Conservation (phyloP, 2,797 vertebrate genomes). For the Bradypodion pumilum region DNA sequence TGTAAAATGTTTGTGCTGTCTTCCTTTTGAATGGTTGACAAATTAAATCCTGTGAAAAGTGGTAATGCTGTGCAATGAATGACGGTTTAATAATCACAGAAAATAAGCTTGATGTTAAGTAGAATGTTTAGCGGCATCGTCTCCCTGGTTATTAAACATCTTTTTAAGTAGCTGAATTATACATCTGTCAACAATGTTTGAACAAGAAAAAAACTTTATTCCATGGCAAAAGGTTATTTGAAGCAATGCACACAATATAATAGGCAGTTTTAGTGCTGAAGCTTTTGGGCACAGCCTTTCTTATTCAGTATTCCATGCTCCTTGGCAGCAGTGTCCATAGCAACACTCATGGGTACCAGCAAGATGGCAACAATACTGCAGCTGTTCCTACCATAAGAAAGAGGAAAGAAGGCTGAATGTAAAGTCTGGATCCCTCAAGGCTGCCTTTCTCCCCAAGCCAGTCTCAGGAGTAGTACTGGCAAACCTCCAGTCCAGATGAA, state of each 20-base stretch:
- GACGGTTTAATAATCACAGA: background rate
- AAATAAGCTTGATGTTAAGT: background rate
- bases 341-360: slow-evolving; percentile 42
- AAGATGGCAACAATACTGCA: slow-evolving; percentile 2
- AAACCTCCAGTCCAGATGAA: slow-evolving; percentile 13
- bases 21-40: background rate
- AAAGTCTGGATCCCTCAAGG: background rate
- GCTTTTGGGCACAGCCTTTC: slow-evolving; percentile 22
- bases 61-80: background rate
- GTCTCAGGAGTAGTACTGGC: background rate
- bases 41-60: fast-evolving
- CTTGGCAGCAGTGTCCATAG: slow-evolving; percentile 66
- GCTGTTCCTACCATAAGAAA: background rate
- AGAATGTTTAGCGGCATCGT: slow-evolving; percentile 26
- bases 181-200: slow-evolving; percentile 44
- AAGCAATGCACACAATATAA: slow-evolving; percentile 9
- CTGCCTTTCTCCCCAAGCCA: background rate
- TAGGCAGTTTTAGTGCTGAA: slow-evolving; percentile 24
- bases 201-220: slow-evolving; percentile 19
- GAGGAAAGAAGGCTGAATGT: background rate
- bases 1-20: background rate
- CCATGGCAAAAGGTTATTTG: slow-evolving; percentile 22
- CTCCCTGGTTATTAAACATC: slow-evolving; percentile 42
- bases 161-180: slow-evolving; percentile 58
- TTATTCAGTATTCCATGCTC: slow-evolving; percentile 21